A percentile compares a stretch with the other conserved stretches of the same genome.
Evolutionary conservation across 2,888 invertebrate genomes (phyloP).

Genomic region (Oxyscelio sp.): DNA sequence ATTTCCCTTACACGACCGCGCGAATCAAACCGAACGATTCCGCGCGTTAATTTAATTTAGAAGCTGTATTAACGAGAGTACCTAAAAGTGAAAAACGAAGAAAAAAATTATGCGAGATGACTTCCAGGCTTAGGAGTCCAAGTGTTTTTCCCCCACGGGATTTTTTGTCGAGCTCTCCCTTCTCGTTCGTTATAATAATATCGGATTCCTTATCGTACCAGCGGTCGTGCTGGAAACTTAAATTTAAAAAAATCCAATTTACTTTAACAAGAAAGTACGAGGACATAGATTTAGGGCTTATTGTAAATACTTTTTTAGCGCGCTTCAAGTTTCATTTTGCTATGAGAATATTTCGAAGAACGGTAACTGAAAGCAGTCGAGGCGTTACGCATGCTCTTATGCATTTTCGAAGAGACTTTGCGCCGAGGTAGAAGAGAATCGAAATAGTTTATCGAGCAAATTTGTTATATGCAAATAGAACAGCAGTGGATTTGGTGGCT

Average conservation of each 20-base stretch:
- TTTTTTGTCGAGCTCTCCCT: conserved; percentile 28
- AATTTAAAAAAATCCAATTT: conserved; percentile 71
- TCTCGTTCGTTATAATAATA: conserved; percentile 66
- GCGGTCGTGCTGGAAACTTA: conserved; percentile 59
- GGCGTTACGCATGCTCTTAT: not conserved
- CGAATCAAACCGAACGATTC: not conserved
- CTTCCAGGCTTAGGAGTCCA: conserved; percentile 23
- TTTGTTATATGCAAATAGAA: no score
- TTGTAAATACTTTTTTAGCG: conserved; percentile 68
- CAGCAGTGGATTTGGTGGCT: no score
- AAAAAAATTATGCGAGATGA: conserved; percentile 32
- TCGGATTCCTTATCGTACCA: conserved; percentile 60
- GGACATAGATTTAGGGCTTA: conserved; percentile 64
- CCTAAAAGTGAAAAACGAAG: conserved; percentile 3
- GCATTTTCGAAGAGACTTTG: conserved; percentile 18
- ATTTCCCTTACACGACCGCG: not conserved
- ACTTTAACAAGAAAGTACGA: conserved; percentile 69
- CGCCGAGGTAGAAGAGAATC: not conserved
- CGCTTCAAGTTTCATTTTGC: conserved; percentile 54
- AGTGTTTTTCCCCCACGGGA: conserved; percentile 28
- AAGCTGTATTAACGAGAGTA: not conserved
- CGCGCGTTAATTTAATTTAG: not conserved
- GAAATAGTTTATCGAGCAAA: no score
- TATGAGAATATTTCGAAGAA: conserved; percentile 51
- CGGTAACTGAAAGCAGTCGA: conserved; percentile 43